Base-by-base conservation (phyloP, 2,888 invertebrate genomes). In the Holacanthella duospinosa region DNA sequence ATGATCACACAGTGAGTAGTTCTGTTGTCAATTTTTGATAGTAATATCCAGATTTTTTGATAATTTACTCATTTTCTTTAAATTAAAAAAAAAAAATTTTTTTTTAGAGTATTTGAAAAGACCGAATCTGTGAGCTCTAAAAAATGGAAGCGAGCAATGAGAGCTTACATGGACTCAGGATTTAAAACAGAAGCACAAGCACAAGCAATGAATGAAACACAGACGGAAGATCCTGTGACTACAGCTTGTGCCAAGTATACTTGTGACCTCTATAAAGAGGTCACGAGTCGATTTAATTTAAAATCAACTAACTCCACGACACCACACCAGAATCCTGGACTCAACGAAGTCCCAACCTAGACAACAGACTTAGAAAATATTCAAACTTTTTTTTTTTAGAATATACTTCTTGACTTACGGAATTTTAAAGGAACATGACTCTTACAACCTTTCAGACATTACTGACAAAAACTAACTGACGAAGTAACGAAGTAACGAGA, bases 91-190 rank as follows among this genome's bases (percentile, higher is more conserved):
- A n/a, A n/a, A n/a, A n/a, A n/a, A n/a, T n/a, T n/a, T 55, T n/a
- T 53, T 64, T 60, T 19, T 61, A 72, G 72, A 55, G 61, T 72
- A 9, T 68, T 68, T 48, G 69, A 69, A 24, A 70, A 72, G 53
- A 62, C 70, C 1, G 72, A 72, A 60, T 62, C 60, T 12, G 67
- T 71, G 64, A 61, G 69, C 24, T 68, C 69, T 19, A 72, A 72
- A 58, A 72, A 70, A 59, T 72, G 70, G 70, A 63, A 68, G 16
- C 61, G 72, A 36, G 72, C 67, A 54, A 68, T 69, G 55, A 55
- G 70, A 43, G 72, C 69, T 21, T 72, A 68, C 62, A 68, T 72
- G 29, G 72, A 72, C 55, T 66, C 72, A 27, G 63, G 68, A 28
- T 67, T 68, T 59, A 62, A 65, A 24, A 64, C 67, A 21, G 72